Evolutionary conservation across 2,113 vertebrate genomes (phyloP).

Genomic region (Sinosuthora webbiana): DNA sequence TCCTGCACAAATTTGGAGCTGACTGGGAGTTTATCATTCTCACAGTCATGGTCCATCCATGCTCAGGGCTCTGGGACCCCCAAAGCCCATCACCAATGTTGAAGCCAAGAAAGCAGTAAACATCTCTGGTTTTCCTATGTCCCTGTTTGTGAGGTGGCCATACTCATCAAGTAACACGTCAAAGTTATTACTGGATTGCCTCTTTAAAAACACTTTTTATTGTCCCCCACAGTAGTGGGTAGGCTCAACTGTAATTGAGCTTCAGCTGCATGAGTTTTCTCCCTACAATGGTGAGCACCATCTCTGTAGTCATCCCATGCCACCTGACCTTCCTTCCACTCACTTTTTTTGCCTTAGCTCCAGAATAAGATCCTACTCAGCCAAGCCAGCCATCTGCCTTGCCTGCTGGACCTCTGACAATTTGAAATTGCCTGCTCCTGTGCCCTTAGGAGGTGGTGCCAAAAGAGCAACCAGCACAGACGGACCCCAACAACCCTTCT

Average conservation of each 20-base stretch:
- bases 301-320: neutral
- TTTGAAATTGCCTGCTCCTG: neutral
- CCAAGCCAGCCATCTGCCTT: neutral
- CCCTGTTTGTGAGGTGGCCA: neutral
- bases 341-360: neutral
- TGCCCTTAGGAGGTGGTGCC: neutral
- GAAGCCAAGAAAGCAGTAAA: neutral
- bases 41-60: neutral
- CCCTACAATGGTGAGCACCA: fast-evolving
- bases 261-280: neutral
- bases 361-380: neutral
- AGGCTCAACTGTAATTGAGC: neutral
- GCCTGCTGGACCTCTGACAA: neutral
- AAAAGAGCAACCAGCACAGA: neutral
- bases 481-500: neutral
- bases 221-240: neutral
- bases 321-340: neutral
- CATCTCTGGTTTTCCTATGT: neutral
- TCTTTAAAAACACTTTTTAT: neutral
- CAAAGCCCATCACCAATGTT: neutral
- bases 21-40: neutral
- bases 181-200: neutral
- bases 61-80: neutral
- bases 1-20: neutral
- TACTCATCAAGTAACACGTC: neutral